A percentile compares a stretch with the other conserved stretches of the same genome.
phyloP scores from a whole-genome alignment of 2,888 invertebrate genomes.

The Thumatha senex region DNA sequence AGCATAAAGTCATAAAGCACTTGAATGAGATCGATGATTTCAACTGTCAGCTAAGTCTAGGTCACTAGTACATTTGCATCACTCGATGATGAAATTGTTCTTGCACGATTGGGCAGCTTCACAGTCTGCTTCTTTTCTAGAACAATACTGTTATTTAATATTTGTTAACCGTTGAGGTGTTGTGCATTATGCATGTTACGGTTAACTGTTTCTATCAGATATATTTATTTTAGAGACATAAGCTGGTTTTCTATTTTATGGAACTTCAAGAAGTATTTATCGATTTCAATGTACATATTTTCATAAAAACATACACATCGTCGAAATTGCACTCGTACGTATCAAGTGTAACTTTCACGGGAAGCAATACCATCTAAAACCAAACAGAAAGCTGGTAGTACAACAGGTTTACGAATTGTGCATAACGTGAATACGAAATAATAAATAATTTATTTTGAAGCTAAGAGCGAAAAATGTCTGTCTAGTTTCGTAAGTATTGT shows the following conservation, averaged over 20 bases:
- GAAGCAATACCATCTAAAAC: not conserved
- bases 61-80: constrained; percentile 13
- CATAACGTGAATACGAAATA: not conserved
- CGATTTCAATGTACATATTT: no score
- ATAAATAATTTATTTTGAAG: no score
- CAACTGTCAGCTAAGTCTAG: not conserved
- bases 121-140: constrained; percentile 22
- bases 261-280: no score
- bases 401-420: not conserved
- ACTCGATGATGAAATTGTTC: constrained; percentile 15
- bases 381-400: not conserved
- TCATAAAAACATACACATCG: not conserved
- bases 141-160: constrained; percentile 23
- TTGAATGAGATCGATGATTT: not conserved
- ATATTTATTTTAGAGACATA: no score
- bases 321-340: not conserved
- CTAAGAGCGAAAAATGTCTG: no score
- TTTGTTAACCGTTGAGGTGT: not conserved
- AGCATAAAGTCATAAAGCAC: no score
- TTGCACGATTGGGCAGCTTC: constrained; percentile 13
- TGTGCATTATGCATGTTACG: not conserved
- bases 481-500: no score
- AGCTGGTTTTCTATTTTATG: no score
- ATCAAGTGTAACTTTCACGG: not conserved
- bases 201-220: not conserved